A percentile compares a stretch with the other conserved stretches of the same genome.
Evolutionary conservation across 2,113 vertebrate species (phyloP).

Genomic region (Haplochromis vanheusdeni): DNA sequence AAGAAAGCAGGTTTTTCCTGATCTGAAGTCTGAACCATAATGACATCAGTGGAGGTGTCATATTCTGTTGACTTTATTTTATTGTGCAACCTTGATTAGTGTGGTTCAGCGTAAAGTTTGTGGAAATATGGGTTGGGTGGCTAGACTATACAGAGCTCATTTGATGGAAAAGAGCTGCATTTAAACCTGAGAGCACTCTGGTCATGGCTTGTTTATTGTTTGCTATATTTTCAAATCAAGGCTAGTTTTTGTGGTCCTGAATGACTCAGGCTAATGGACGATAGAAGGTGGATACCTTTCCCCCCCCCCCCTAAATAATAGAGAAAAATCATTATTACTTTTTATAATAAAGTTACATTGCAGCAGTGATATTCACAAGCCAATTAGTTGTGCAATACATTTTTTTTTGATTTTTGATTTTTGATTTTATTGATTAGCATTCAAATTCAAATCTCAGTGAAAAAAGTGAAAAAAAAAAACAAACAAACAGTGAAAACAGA

Average conservation of each 20-base stretch:
- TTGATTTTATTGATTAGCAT: too few species aligned
- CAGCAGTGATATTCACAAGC: neutral
- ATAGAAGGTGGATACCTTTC: neutral
- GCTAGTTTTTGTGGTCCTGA: neutral
- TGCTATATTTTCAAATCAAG: neutral
- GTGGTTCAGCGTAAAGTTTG: neutral
- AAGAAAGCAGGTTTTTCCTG: neutral
- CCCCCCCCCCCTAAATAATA: rapidly evolving
- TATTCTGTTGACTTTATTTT: neutral
- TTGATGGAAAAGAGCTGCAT: neutral
- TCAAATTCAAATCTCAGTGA: too few species aligned
- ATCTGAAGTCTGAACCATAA: neutral
- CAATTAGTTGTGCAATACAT: neutral
- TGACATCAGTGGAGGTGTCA: neutral
- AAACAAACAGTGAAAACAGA: too few species aligned
- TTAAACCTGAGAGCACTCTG: neutral
- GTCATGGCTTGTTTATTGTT: neutral
- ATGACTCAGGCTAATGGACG: neutral
- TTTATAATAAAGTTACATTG: neutral
- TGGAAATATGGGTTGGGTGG: neutral
- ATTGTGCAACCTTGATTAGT: neutral
- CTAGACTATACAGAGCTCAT: neutral
- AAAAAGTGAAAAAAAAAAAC: too few species aligned
- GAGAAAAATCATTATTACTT: neutral
- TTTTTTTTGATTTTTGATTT: too few species aligned